Base-by-base conservation (phyloP, 2,888 invertebrate genomes). In the Thelaira solivaga region DNA sequence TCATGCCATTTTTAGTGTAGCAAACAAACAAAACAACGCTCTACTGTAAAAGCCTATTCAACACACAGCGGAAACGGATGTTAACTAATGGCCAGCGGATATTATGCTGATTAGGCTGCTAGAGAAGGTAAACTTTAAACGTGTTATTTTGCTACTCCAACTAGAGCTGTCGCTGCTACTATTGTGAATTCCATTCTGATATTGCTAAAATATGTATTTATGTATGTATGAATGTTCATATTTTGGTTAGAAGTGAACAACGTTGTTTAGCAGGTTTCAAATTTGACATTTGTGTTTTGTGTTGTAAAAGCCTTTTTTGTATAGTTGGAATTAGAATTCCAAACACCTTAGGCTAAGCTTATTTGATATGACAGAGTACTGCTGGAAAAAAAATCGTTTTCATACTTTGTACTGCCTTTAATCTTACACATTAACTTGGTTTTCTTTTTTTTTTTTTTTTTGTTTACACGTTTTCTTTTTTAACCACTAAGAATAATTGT, bases 61-160 rank as follows among this genome's bases (percentile, higher is more conserved):
- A 24, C 75, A 53, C 71, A 80, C 57, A 80, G 64, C 76, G 80
- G 81, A 81, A 82, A 68, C 80, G 81, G 81, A 82, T 81, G 79
- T 68, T 59, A 76, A 76, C 81, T 81, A 82, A 80, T 82, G 76
- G 77, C 79, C 80, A 69, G 36, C 81, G 82, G 81, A 82, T 81
- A 82, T 81, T 81, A 81, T 82, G 82, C 81, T 82, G 81, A 82
- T 82, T 82, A 81, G 78, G 72, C 76, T 76, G 74, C 71, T 74
- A 64, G 31, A n/a, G n/a, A 74, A 74, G 78, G 74, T 53, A 69
- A 39, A 69, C 41, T 71, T 74, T 71, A 71, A 74, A 78, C 74
- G 69, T 74, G 69, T 78, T 78, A 61, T 53, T 47, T 26, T 36
- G 29, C 36, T 36, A 29, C 53, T 22, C 6, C 72, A 45, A 43